These are phyloP conservation scores for Clusia tigrina DNA, from an alignment of 2,888 invertebrate species.

Conservation along the genomic window DNA sequence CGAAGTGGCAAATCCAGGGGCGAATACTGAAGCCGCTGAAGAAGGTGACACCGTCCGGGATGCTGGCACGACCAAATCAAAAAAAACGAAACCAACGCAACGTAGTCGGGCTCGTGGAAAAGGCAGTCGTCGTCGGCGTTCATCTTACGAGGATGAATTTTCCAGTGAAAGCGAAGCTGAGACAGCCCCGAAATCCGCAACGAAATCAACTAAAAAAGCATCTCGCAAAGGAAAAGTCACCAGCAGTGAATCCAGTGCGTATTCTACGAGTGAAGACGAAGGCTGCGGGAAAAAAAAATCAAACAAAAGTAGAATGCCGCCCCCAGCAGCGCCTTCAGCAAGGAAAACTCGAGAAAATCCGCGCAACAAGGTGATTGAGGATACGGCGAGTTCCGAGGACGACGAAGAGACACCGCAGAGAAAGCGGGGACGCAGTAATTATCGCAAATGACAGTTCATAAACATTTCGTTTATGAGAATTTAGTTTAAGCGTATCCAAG, in stretches of 20 bases:
- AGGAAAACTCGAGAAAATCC: conserved; percentile 22
- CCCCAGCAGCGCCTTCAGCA: background rate
- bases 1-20: too few relatives aligned
- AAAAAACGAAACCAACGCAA: conserved; percentile 14
- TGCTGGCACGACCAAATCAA: background rate
- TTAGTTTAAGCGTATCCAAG: background rate
- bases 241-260: background rate
- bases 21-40: conserved; percentile 42
- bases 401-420: conserved; percentile 41
- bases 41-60: conserved; percentile 37
- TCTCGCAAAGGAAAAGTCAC: background rate
- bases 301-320: conserved; percentile 3
- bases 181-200: background rate
- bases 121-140: background rate
- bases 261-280: background rate
- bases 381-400: conserved; percentile 39
- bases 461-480: background rate
- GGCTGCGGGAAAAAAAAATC: conserved; percentile 13
- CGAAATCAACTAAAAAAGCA: background rate
- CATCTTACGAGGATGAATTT: background rate
- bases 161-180: background rate
- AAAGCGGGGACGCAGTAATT: conserved; percentile 46
- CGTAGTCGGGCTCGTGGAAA: background rate
- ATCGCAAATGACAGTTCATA: conserved; percentile 27
- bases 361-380: conserved; percentile 42